Evolutionary conservation across 2,113 vertebrate genomes (phyloP).

Genomic region (Vombatus ursinus): DNA sequence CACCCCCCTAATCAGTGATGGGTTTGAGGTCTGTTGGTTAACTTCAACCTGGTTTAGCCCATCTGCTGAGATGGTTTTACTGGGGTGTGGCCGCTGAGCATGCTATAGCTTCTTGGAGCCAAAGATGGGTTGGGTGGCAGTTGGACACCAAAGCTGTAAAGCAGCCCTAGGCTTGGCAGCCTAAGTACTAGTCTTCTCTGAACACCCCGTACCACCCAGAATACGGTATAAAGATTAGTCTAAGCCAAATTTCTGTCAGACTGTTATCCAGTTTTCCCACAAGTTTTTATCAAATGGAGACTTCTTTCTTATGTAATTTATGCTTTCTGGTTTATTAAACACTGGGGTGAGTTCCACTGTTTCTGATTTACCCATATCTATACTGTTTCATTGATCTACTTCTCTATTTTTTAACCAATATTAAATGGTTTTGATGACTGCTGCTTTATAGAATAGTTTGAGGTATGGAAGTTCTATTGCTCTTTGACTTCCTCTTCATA

Average conservation of each 20-base stretch:
- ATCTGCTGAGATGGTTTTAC: neutral
- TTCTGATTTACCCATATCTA: neutral
- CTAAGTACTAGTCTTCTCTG: neutral
- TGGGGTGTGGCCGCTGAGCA: neutral
- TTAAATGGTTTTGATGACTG: neutral
- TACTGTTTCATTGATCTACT: neutral
- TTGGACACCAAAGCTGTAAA: neutral
- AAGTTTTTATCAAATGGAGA: neutral
- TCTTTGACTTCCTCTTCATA: neutral
- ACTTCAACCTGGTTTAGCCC: neutral
- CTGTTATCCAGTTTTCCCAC: neutral
- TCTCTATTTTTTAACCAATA: neutral
- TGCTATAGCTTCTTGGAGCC: neutral
- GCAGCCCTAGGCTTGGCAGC: no score
- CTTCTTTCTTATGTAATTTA: neutral
- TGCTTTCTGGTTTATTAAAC: neutral
- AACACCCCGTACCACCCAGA: neutral
- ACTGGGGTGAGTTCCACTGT: neutral
- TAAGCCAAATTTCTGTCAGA: neutral
- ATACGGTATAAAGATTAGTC: neutral
- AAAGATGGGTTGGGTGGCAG: neutral
- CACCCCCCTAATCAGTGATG: neutral
- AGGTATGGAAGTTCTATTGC: neutral
- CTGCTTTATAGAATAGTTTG: neutral
- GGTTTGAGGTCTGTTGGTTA: neutral